phyloP scores from a whole-genome alignment of 2,113 vertebrate genomes.

The Pluvialis apricaria region DNA sequence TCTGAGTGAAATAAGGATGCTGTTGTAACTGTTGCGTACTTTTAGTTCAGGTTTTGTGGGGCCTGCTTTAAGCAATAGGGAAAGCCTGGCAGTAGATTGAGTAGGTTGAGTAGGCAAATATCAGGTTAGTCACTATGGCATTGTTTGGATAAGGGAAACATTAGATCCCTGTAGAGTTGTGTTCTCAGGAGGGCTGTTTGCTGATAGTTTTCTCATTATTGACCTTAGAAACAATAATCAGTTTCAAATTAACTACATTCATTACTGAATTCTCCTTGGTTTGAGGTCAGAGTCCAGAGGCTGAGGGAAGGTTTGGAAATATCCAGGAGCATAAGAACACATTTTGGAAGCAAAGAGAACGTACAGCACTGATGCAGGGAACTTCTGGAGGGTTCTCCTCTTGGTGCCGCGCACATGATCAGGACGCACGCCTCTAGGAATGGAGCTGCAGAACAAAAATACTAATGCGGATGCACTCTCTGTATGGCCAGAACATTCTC shows the following conservation, averaged over 20 bases:
- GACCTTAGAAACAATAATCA: constrained; percentile 13
- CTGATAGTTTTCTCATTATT: constrained; percentile 2
- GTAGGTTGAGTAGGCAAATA: background rate
- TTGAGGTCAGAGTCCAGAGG: background rate
- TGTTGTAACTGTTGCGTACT: background rate
- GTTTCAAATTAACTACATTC: constrained; percentile 27
- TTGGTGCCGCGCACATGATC: background rate
- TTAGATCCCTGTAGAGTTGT: background rate
- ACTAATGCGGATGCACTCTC: background rate
- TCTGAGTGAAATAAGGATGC: background rate
- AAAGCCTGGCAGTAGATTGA: background rate
- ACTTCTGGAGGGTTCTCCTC: background rate
- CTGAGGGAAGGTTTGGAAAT: background rate
- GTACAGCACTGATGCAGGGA: background rate
- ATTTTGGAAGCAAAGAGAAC: background rate
- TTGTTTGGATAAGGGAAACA: background rate
- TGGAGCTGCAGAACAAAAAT: background rate
- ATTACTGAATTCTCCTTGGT: background rate
- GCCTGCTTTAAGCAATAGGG: background rate
- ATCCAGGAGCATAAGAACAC: background rate
- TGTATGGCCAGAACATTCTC: background rate
- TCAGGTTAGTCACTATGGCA: background rate
- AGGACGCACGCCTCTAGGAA: background rate
- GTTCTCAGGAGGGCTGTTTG: background rate
- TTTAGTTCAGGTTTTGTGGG: background rate